Evolutionary conservation across 2,797 vertebrate species (phyloP).

Genomic region (Carcharodon carcharias): DNA sequence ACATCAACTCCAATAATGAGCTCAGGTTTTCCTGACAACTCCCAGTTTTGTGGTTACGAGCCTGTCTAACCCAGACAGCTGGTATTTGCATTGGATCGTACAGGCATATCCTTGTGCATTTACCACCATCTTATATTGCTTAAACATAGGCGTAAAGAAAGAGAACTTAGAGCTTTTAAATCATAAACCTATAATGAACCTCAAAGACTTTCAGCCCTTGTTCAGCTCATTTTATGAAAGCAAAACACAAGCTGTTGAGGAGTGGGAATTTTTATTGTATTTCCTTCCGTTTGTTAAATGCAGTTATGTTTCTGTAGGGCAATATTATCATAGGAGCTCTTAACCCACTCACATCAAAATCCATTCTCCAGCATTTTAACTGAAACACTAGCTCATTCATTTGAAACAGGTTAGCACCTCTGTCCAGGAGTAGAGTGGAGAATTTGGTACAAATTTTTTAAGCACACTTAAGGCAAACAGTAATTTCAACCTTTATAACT

Average conservation of each 20-base stretch:
- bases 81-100: neutral
- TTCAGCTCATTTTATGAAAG: constrained; percentile 19
- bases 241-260: neutral
- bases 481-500: neutral
- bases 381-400: neutral
- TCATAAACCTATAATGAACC: neutral
- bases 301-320: constrained; percentile 9
- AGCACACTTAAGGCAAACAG: neutral
- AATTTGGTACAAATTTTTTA: neutral
- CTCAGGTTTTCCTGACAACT: constrained; percentile 35
- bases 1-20: constrained; percentile 22
- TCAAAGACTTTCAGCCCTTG: neutral
- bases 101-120: constrained; percentile 28
- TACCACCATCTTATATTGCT: constrained; percentile 29
- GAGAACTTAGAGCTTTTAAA: neutral
- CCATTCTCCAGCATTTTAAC: neutral
- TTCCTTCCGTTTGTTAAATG: constrained; percentile 18
- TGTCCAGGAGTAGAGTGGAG: neutral
- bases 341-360: neutral
- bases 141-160: neutral
- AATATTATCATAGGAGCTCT: constrained; percentile 13
- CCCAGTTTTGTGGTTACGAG: constrained; percentile 25
- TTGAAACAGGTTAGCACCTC: neutral
- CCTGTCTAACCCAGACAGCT: constrained; percentile 21
- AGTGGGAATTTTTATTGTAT: constrained; percentile 13